Percentiles rank a stretch among this genome's conserved stretches.
phyloP scores from a whole-genome alignment of 2,797 vertebrate species.

The Sebastes alutus region DNA sequence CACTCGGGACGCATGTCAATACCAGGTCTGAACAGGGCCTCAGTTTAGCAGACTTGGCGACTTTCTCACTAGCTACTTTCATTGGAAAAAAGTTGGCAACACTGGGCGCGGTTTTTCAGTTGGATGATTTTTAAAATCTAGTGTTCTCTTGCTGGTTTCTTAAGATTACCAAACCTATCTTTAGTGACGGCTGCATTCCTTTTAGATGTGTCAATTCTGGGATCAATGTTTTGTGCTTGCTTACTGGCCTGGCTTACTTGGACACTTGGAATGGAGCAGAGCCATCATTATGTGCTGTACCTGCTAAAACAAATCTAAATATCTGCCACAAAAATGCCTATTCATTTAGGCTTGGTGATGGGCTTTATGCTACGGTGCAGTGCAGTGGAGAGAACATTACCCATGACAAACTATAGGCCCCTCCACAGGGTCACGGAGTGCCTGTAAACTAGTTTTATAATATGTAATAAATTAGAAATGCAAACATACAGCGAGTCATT shows the following conservation, averaged over 20 bases:
- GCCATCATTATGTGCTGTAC: neutral
- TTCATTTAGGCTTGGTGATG: neutral
- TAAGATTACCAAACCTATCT: neutral
- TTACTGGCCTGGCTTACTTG: neutral
- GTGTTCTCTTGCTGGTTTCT: neutral
- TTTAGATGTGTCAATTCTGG: neutral
- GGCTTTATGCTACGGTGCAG: neutral
- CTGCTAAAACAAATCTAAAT: neutral
- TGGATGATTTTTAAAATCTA: neutral
- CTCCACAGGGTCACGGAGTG: neutral
- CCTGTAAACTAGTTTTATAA: neutral
- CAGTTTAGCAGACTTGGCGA: too few species aligned
- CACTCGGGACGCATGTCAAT: too few species aligned
- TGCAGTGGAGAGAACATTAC: neutral
- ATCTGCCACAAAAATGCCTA: neutral
- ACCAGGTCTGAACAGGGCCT: too few species aligned
- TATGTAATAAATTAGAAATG: constrained; percentile 3
- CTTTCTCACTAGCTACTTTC: neutral
- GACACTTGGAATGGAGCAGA: neutral
- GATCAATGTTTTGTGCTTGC: neutral
- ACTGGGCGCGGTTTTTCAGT: neutral
- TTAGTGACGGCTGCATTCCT: neutral
- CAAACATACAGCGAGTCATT: constrained; percentile 13
- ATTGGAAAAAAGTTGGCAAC: neutral
- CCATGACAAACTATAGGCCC: neutral